phyloP scores from a whole-genome alignment of 2,113 vertebrate genomes.

The Barbus barbus region DNA sequence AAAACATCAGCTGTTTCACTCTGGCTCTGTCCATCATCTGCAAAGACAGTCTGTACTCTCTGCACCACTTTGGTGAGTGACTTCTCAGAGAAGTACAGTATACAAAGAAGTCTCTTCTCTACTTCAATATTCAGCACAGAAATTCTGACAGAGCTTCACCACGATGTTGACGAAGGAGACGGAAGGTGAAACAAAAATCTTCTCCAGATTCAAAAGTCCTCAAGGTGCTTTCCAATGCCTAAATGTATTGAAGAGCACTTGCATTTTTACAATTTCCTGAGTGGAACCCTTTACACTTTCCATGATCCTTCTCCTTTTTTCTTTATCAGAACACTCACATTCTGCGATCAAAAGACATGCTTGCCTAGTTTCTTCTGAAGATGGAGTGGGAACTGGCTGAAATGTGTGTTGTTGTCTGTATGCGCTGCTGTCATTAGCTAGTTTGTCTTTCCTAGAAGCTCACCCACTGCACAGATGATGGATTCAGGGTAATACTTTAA shows the following conservation, averaged over 20 bases:
- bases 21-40: too few species aligned
- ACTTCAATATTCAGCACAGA: too few species aligned
- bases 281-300: conserved; percentile 30
- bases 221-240: too few species aligned
- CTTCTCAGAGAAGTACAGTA: too few species aligned
- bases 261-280: conserved; percentile 23
- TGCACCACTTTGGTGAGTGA: too few species aligned
- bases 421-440: background rate
- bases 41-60: too few species aligned
- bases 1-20: background rate
- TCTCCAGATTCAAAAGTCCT: too few species aligned
- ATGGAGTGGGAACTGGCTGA: conserved; percentile 2
- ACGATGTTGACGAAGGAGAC: too few species aligned
- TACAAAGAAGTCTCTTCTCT: too few species aligned
- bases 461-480: background rate
- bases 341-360: background rate
- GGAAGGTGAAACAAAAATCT: too few species aligned
- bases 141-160: too few species aligned
- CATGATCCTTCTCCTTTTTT: background rate
- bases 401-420: background rate
- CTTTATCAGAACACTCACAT: conserved; percentile 15
- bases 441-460: background rate
- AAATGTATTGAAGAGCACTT: background rate
- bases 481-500: background rate
- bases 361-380: conserved; percentile 23